These are phyloP conservation scores for Nemoura dubitans DNA, from an alignment of 2,888 invertebrate species.

Conservation along the genomic window DNA sequence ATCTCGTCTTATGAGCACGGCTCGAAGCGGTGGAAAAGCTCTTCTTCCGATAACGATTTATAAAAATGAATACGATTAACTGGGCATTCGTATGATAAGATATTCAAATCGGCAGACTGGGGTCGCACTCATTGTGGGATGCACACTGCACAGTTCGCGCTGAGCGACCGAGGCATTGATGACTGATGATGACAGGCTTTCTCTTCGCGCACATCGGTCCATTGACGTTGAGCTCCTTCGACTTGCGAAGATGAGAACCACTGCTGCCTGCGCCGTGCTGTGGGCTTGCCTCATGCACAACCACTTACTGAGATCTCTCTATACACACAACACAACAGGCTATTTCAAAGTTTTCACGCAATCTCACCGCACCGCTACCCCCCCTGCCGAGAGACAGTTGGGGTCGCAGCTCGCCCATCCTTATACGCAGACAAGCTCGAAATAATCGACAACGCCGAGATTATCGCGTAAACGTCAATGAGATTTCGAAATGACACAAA, in stretches of 20 bases:
- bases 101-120: background rate
- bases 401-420: background rate
- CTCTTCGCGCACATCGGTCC: background rate
- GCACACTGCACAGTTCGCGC: background rate
- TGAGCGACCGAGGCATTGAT: background rate
- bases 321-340: background rate
- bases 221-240: background rate
- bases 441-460: background rate
- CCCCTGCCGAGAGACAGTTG: background rate
- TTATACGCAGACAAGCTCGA: background rate
- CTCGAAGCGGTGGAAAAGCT: background rate
- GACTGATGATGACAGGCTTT: background rate
- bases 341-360: background rate
- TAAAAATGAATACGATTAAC: slow-evolving; percentile 12
- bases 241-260: background rate
- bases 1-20: background rate
- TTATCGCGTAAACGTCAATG: background rate
- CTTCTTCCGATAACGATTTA: background rate
- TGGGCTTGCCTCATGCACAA: background rate
- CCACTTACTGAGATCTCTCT: background rate
- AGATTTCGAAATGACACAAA: background rate
- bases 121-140: background rate
- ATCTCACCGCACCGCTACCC: background rate
- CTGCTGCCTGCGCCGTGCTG: background rate
- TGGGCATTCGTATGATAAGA: background rate